Percentiles rank a stretch among this genome's conserved stretches.
Conservation (phyloP, 2,888 invertebrate genomes). For the Phortica magna region DNA sequence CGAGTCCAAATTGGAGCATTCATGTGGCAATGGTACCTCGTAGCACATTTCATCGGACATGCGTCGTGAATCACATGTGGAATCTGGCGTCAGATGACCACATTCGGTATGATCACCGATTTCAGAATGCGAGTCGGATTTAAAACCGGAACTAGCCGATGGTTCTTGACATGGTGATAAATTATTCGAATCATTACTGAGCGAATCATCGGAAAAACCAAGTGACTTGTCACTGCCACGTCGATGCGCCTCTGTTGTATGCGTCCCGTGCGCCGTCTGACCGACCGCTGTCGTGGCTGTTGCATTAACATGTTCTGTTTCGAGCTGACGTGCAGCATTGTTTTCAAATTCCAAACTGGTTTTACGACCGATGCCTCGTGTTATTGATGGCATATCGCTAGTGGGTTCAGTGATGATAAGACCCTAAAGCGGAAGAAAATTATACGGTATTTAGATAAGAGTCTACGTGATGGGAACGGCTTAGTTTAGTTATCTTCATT, state of each 20-base stretch:
- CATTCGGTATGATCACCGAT: conserved; percentile 79
- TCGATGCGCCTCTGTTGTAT: conserved; percentile 78
- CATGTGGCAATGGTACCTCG: conserved; percentile 88
- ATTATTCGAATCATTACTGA: conserved; percentile 83
- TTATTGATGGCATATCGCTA: conserved; percentile 88
- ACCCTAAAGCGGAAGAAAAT: conserved; percentile 50
- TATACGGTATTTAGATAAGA: not conserved
- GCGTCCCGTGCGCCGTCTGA: not conserved
- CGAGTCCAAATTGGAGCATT: conserved; percentile 88
- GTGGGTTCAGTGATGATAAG: conserved; percentile 74
- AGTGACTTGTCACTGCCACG: conserved; percentile 85
- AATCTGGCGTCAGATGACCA: conserved; percentile 77
- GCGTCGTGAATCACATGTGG: conserved; percentile 76
- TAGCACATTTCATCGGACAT: conserved; percentile 79
- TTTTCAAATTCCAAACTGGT: conserved; percentile 83
- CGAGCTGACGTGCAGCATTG: conserved; percentile 38
- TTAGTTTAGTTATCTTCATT: too few relatives aligned
- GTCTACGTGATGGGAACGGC: not conserved
- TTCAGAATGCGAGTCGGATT: conserved; percentile 80
- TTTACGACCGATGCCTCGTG: conserved; percentile 86
- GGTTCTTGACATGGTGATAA: conserved; percentile 80
- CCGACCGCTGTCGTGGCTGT: conserved; percentile 37
- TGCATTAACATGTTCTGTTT: conserved; percentile 46
- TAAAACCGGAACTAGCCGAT: conserved; percentile 82
- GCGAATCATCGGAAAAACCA: conserved; percentile 85